Evolutionary conservation across 2,888 invertebrate genomes (phyloP).

Genomic region (Leptopilina drosophilae): DNA sequence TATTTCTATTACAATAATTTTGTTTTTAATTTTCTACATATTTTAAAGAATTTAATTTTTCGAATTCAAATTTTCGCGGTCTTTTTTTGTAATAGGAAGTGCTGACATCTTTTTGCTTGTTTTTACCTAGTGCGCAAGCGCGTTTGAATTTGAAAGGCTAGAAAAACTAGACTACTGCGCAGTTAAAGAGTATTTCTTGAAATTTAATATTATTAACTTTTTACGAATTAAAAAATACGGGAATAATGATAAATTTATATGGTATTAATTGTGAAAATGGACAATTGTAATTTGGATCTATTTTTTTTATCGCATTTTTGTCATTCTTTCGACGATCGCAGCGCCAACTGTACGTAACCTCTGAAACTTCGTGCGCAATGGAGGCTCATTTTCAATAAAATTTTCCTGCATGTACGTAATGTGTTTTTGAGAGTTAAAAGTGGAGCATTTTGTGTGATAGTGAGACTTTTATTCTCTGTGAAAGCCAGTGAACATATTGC

Average conservation of each 20-base stretch:
- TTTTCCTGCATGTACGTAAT: conserved; percentile 70
- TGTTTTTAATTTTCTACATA: no score
- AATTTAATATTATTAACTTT: not conserved
- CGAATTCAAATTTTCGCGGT: not conserved
- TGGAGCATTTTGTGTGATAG: conserved; percentile 69
- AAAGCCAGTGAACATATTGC: conserved; percentile 62
- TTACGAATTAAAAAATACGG: not conserved
- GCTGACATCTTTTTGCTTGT: not conserved
- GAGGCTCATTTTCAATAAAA: conserved; percentile 73
- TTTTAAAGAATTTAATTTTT: not conserved
- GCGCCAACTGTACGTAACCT: conserved; percentile 57
- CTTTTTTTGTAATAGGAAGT: not conserved
- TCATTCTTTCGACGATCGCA: conserved; percentile 15
- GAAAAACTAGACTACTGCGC: conserved; percentile 1
- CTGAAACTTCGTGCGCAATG: conserved; percentile 72
- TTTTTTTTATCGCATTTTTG: conserved; percentile 27
- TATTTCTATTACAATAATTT: no score
- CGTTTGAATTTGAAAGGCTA: not conserved
- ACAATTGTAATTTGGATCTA: not conserved
- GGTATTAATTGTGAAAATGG: not conserved
- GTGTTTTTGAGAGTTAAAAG: conserved; percentile 71
- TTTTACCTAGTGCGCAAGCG: not conserved
- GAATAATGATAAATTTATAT: not conserved
- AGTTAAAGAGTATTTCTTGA: not conserved
- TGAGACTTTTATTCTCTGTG: conserved; percentile 67